These are phyloP conservation scores for Salticus scenicus DNA, from an alignment of 2,888 invertebrate genomes.

Conservation along the genomic window DNA sequence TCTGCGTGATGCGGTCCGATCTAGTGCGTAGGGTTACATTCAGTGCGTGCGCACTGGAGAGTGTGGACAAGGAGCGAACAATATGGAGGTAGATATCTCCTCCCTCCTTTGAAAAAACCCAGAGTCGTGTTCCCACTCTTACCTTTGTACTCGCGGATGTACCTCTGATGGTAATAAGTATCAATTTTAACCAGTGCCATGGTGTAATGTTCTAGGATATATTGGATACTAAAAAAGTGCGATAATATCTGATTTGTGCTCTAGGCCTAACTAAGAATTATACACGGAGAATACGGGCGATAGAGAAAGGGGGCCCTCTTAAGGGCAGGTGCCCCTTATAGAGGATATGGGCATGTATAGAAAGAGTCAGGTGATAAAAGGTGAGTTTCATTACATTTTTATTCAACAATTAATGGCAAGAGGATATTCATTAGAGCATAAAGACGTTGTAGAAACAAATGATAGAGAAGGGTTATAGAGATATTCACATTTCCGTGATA, in stretches of 20 bases:
- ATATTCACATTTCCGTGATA: neutral
- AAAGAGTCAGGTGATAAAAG: constrained; percentile 5
- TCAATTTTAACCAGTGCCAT: neutral
- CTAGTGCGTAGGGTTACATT: constrained; percentile 44
- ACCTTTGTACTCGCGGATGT: neutral
- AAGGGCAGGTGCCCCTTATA: constrained; percentile 60
- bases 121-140: neutral
- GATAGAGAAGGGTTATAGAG: neutral
- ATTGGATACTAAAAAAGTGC: neutral
- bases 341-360: constrained; percentile 55
- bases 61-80: constrained; percentile 33
- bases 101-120: constrained; percentile 12
- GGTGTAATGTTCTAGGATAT: neutral
- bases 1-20: neutral
- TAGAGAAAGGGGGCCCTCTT: constrained; percentile 44
- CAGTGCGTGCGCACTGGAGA: constrained; percentile 37
- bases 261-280: constrained; percentile 53
- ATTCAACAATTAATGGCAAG: neutral
- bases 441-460: neutral
- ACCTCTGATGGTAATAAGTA: neutral
- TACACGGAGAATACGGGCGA: constrained; percentile 45
- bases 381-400: constrained; percentile 14
- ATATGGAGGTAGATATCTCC: constrained; percentile 31
- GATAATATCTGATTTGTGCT: constrained; percentile 1
- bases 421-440: neutral